Conservation (phyloP, 1,140 invertebrate species). For the Lepidurus arcticus region DNA sequence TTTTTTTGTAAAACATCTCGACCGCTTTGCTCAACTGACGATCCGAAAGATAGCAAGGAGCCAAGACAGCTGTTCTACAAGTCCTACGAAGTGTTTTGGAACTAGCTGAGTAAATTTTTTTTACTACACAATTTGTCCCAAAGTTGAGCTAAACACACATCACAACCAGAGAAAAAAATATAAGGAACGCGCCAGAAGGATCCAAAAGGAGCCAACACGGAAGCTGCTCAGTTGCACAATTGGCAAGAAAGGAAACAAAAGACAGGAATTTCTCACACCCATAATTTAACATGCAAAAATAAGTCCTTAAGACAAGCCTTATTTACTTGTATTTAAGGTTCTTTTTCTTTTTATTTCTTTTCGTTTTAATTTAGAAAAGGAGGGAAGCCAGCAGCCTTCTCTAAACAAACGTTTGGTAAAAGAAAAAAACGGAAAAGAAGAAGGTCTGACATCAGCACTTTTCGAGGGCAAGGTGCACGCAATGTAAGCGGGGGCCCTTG, state of each 20-base stretch:
- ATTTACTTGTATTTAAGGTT: no score
- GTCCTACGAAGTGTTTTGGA: not conserved
- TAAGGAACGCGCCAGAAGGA: no score
- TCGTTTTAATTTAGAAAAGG: constrained; percentile 4
- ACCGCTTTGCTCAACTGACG: not conserved
- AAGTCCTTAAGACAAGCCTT: no score
- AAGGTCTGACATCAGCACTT: constrained; percentile 13
- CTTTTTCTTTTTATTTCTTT: not conserved
- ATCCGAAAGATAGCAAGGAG: not conserved
- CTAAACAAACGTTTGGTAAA: not conserved
- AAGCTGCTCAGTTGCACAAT: no score
- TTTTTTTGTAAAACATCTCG: not conserved
- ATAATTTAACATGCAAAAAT: no score
- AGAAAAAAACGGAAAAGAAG: not conserved
- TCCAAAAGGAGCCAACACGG: no score
- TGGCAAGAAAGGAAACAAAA: no score
- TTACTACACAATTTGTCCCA: not conserved
- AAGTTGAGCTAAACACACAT: not conserved
- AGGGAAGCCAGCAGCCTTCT: not conserved
- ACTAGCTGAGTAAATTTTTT: not conserved
- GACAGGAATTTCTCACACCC: no score
- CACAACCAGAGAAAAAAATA: no score
- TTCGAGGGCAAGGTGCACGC: constrained; percentile 16
- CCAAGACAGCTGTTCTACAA: not conserved
- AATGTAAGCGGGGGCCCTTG: not conserved